Evolutionary conservation across 1,140 invertebrate genomes (phyloP).

Genomic region (Luehdorfia chinensis): DNA sequence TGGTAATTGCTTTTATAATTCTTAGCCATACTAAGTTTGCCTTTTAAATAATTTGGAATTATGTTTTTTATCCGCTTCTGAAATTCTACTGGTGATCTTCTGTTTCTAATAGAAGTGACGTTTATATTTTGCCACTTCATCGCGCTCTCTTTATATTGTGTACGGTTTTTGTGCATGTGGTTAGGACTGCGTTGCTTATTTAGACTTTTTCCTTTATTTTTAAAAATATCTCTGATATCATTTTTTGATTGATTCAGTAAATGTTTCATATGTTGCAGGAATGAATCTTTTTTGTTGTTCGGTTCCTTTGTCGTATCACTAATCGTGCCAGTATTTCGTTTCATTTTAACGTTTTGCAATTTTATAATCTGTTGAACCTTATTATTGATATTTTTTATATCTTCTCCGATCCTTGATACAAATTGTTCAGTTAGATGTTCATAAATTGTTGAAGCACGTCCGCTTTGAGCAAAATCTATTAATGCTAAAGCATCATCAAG

Average conservation of each 20-base stretch:
- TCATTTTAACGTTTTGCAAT: slow-evolving; percentile 19
- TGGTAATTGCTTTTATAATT: no score
- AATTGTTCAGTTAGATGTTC: slow-evolving; percentile 23
- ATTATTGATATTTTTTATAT: slow-evolving; percentile 28
- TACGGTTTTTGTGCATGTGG: no score
- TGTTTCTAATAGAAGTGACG: slow-evolving; percentile 24
- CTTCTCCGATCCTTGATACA: slow-evolving; percentile 28
- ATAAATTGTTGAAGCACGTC: slow-evolving; percentile 30
- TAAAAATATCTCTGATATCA: slow-evolving; percentile 32
- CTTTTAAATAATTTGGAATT: slow-evolving; percentile 39
- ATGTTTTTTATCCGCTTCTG: slow-evolving; percentile 43
- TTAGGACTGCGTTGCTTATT: not conserved
- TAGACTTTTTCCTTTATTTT: slow-evolving; percentile 29
- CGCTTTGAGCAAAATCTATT: slow-evolving; percentile 29
- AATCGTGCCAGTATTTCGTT: not conserved
- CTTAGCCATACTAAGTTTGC: slow-evolving; percentile 34
- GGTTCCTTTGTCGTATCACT: slow-evolving; percentile 1
- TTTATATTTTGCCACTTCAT: slow-evolving; percentile 45
- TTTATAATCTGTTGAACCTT: slow-evolving; percentile 28
- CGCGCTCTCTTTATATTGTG: slow-evolving; percentile 37
- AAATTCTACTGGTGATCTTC: slow-evolving; percentile 27
- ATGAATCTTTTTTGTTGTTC: slow-evolving; percentile 20
- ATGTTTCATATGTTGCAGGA: slow-evolving; percentile 44
- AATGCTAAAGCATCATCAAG: slow-evolving; percentile 36
- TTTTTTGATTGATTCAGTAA: slow-evolving; percentile 42